These are phyloP conservation scores for Leptura quadrifasciata DNA, from an alignment of 2,888 invertebrate species.

Conservation along the genomic window DNA sequence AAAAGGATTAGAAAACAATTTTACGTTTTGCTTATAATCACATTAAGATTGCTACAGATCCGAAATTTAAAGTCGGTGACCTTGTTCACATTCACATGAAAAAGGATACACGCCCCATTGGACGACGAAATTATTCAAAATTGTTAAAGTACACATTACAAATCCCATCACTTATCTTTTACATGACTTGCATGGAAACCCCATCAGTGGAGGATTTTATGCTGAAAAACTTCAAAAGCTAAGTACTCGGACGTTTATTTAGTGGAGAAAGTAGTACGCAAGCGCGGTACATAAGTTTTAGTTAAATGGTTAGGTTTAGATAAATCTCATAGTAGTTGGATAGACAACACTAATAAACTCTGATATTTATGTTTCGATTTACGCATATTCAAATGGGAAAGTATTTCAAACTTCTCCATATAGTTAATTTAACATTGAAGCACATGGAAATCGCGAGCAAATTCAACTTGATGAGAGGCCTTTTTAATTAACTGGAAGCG, in stretches of 20 bases:
- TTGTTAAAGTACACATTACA: too few relatives aligned
- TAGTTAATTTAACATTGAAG: not conserved
- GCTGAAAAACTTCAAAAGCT: slow-evolving; percentile 60
- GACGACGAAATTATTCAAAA: slow-evolving; percentile 68
- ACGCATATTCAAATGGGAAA: not conserved
- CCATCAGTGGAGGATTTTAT: slow-evolving; percentile 64
- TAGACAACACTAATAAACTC: slow-evolving; percentile 51
- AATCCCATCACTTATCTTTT: too few relatives aligned
- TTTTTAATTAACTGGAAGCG: not conserved
- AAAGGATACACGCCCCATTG: slow-evolving; percentile 69
- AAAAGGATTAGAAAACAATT: too few relatives aligned
- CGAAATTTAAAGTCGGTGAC: slow-evolving; percentile 63
- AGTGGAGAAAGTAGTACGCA: slow-evolving; percentile 61
- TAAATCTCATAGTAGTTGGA: slow-evolving; percentile 62
- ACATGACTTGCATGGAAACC: slow-evolving; percentile 57
- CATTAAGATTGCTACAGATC: too few relatives aligned
- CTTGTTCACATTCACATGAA: slow-evolving; percentile 63
- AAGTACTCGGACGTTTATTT: too few relatives aligned
- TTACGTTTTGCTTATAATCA: too few relatives aligned
- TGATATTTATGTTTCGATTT: slow-evolving; percentile 10
- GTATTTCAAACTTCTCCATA: not conserved
- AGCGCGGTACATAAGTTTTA: slow-evolving; percentile 53
- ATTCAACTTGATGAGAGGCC: not conserved
- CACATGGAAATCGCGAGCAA: slow-evolving; percentile 6
- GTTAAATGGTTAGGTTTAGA: slow-evolving; percentile 61